phyloP scores from a whole-genome alignment of 2,113 vertebrate species.

The Nibea coibor region DNA sequence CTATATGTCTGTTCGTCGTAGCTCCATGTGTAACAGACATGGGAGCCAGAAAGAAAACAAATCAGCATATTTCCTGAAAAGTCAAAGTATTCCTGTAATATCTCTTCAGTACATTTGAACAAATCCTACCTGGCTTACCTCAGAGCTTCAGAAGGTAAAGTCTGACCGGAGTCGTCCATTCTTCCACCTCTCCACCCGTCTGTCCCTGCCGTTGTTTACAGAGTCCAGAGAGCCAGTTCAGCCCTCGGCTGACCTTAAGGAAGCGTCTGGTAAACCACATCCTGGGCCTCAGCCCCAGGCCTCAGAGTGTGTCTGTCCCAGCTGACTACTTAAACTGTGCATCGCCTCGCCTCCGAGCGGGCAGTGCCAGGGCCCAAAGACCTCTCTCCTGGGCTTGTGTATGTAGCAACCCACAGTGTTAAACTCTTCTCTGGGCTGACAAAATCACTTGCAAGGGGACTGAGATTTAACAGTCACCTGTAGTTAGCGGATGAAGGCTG shows the following conservation, averaged over 20 bases:
- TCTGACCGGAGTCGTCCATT: slow-evolving; percentile 17
- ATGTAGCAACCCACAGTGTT: slow-evolving; percentile 82
- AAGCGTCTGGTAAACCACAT: slow-evolving; percentile 96
- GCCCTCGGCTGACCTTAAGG: slow-evolving; percentile 91
- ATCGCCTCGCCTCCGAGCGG: slow-evolving; percentile 80
- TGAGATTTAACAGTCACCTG: slow-evolving; percentile 19
- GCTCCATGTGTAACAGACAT: neutral
- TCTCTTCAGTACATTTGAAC: neutral
- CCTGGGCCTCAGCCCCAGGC: slow-evolving; percentile 90
- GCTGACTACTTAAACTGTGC: slow-evolving; percentile 88
- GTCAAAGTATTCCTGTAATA: neutral
- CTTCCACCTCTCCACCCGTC: slow-evolving; percentile 49
- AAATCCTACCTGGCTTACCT: slow-evolving; percentile 5
- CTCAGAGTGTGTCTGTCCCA: slow-evolving; percentile 89
- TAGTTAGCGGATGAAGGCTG: slow-evolving; percentile 17
- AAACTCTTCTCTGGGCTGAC: slow-evolving; percentile 48
- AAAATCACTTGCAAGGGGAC: slow-evolving; percentile 47
- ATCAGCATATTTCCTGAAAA: neutral
- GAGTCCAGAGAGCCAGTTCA: slow-evolving; percentile 86
- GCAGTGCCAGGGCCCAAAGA: slow-evolving; percentile 88
- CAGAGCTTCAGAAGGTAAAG: neutral
- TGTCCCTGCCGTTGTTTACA: slow-evolving; percentile 78
- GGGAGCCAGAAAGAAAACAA: neutral
- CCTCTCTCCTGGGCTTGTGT: slow-evolving; percentile 96
- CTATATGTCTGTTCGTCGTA: neutral